A percentile compares a stretch with the other conserved stretches of the same genome.
phyloP scores from a whole-genome alignment of 2,113 vertebrate genomes.

The Myodes glareolus region DNA sequence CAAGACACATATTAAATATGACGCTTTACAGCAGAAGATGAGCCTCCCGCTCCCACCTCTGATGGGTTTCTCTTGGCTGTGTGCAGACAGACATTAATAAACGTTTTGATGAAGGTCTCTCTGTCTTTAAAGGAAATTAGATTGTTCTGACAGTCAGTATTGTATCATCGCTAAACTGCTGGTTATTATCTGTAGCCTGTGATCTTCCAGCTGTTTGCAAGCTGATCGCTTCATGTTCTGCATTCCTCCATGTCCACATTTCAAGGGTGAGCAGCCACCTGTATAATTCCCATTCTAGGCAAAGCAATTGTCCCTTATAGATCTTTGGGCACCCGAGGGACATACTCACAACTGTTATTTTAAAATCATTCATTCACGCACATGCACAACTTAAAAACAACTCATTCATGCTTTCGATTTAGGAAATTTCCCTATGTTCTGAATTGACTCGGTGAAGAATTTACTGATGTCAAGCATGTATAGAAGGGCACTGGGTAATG shows the following conservation, averaged over 20 bases:
- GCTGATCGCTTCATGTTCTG: constrained; percentile 67
- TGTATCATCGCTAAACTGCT: constrained; percentile 60
- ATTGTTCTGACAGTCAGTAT: constrained; percentile 69
- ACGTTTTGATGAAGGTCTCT: constrained; percentile 60
- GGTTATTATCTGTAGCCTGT: constrained; percentile 58
- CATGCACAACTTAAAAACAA: not conserved
- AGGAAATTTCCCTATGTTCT: not conserved
- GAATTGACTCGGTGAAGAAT: not conserved
- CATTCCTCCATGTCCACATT: constrained; percentile 26
- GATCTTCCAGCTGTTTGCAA: constrained; percentile 72
- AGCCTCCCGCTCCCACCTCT: not conserved
- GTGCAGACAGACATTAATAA: constrained; percentile 64
- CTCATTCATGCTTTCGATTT: constrained; percentile 24
- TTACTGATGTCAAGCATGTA: not conserved
- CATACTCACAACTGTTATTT: not conserved
- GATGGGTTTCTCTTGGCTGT: constrained; percentile 2
- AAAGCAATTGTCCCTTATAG: constrained; percentile 22
- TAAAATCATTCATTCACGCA: not conserved
- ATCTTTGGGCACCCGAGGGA: not conserved
- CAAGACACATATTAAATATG: constrained; percentile 75
- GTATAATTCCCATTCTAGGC: not conserved
- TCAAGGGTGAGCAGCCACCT: constrained; percentile 32
- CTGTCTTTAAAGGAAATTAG: constrained; percentile 79
- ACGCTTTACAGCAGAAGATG: constrained; percentile 35
- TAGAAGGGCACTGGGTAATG: not conserved